phyloP scores from a whole-genome alignment of 2,888 invertebrate species.

The Bembecia ichneumoniformis region DNA sequence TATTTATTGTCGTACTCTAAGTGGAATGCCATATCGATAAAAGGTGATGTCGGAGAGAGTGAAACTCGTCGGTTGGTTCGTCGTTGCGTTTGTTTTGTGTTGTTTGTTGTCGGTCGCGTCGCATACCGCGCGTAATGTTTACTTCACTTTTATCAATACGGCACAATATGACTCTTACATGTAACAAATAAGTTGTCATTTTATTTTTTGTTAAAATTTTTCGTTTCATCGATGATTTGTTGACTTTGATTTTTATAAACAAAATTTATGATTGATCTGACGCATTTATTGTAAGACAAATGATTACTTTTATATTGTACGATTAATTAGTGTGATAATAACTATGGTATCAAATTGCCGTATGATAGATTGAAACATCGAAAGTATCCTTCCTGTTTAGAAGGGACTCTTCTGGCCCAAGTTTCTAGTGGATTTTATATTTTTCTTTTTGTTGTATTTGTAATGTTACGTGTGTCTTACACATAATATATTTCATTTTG shows the following conservation, averaged over 20 bases:
- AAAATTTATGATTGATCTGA: constrained; percentile 73
- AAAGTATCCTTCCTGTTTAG: constrained; percentile 74
- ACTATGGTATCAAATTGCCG: constrained; percentile 70
- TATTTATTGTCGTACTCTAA: constrained; percentile 72
- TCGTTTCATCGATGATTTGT: constrained; percentile 68
- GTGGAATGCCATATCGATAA: constrained; percentile 73
- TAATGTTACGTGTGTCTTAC: constrained; percentile 74
- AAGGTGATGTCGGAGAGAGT: constrained; percentile 68
- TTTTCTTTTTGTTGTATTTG: constrained; percentile 72
- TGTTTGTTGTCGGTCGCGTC: constrained; percentile 45
- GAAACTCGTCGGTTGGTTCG: constrained; percentile 60
- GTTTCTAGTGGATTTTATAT: constrained; percentile 73
- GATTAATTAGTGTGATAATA: constrained; percentile 73
- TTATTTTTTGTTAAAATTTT: constrained; percentile 67
- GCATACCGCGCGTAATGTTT: constrained; percentile 39
- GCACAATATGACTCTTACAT: constrained; percentile 62
- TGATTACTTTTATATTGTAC: constrained; percentile 72
- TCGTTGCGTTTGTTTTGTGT: constrained; percentile 57
- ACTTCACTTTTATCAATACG: constrained; percentile 71
- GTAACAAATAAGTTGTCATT: constrained; percentile 56
- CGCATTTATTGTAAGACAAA: constrained; percentile 74
- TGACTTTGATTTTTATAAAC: constrained; percentile 67
- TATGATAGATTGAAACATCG: constrained; percentile 69
- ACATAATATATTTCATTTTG: constrained; percentile 75
- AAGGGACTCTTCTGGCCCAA: constrained; percentile 71